Evolutionary conservation across 2,113 vertebrate species (phyloP).

Genomic region (Poecile atricapillus): DNA sequence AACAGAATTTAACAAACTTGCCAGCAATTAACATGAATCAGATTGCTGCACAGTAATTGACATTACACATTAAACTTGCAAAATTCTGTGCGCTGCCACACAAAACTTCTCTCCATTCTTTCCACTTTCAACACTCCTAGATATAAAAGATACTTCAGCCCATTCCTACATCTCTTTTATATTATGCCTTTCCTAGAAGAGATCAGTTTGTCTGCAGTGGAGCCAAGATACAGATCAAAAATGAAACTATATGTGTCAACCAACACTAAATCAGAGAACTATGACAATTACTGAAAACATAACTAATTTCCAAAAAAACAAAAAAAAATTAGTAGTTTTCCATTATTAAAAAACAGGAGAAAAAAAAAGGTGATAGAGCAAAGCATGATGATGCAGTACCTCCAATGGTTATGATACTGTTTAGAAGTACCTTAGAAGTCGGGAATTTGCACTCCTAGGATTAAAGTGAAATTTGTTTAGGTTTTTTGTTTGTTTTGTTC

Average conservation of each 20-base stretch:
- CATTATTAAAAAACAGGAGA: background rate
- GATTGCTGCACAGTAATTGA: slow-evolving; percentile 52
- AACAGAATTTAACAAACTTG: slow-evolving; percentile 74
- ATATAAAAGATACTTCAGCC: slow-evolving; percentile 73
- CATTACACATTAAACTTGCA: slow-evolving; percentile 61
- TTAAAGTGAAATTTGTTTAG: background rate
- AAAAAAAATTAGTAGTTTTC: background rate
- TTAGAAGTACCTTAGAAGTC: background rate
- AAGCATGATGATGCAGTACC: background rate
- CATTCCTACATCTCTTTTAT: slow-evolving; percentile 63
- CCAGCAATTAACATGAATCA: slow-evolving; percentile 69
- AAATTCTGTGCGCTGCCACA: slow-evolving; percentile 71
- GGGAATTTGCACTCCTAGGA: background rate
- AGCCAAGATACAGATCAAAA: slow-evolving; percentile 26
- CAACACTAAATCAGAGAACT: background rate
- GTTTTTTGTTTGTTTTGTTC: background rate
- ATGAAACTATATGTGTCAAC: background rate
- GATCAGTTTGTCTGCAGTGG: slow-evolving; percentile 30
- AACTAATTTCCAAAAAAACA: background rate
- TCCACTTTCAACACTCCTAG: slow-evolving; percentile 70
- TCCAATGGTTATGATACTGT: background rate
- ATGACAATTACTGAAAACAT: slow-evolving; percentile 23
- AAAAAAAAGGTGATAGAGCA: background rate
- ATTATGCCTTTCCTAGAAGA: slow-evolving; percentile 35
- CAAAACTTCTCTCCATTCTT: slow-evolving; percentile 70